These are phyloP conservation scores for Hyposmocoma kahamanoa DNA, from an alignment of 1,140 invertebrate species.

Conservation along the genomic window DNA sequence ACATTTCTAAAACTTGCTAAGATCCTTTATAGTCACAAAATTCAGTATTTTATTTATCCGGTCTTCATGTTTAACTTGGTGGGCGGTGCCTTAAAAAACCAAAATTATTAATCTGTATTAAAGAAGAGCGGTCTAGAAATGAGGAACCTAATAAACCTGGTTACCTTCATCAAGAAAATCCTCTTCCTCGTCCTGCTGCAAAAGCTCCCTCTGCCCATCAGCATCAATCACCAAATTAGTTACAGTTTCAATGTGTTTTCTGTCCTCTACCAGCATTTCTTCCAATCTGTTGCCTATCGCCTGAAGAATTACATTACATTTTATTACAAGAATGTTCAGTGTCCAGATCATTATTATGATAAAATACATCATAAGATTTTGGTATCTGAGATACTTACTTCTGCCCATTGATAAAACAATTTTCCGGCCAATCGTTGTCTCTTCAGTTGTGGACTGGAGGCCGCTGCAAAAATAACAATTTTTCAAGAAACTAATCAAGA, in stretches of 20 bases:
- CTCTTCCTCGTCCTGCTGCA: constrained; percentile 96
- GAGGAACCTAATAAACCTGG: background rate
- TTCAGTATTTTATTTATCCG: too few species aligned
- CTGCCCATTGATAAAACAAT: constrained; percentile 98
- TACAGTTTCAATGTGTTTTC: constrained; percentile 80
- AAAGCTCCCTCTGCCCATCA: constrained; percentile 86
- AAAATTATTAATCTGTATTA: too few species aligned
- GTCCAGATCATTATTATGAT: background rate
- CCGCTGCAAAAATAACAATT: constrained; percentile 46
- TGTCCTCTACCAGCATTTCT: constrained; percentile 85
- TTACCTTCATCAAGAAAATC: constrained; percentile 98
- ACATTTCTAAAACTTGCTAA: too few species aligned
- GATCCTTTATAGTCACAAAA: too few species aligned
- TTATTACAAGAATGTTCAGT: background rate
- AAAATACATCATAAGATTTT: background rate
- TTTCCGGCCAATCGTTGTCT: constrained; percentile 92
- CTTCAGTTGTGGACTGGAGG: constrained; percentile 57
- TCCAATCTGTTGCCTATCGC: constrained; percentile 89
- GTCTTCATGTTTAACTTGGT: too few species aligned
- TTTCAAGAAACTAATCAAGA: too few species aligned
- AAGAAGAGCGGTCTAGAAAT: background rate
- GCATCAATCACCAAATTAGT: constrained; percentile 86
- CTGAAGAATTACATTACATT: constrained; percentile 25
- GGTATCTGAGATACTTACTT: constrained; percentile 76
- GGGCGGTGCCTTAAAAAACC: too few species aligned